These are phyloP conservation scores for Phrynocephalus guinanensis DNA, from an alignment of 2,797 vertebrate species.

Conservation along the genomic window DNA sequence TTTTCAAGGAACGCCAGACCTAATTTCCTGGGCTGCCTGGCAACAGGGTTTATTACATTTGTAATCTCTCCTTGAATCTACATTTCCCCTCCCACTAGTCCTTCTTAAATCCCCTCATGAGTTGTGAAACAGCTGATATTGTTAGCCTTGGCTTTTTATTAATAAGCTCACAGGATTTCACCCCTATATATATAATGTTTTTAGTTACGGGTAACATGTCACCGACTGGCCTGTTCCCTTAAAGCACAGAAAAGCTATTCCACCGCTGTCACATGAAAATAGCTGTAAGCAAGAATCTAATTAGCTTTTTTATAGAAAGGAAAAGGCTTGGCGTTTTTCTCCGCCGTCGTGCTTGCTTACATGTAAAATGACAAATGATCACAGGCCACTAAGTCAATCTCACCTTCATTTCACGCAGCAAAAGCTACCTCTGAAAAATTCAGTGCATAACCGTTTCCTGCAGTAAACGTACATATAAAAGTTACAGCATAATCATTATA, in stretches of 20 bases:
- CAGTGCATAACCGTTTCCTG: neutral
- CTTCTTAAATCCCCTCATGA: conserved; percentile 45
- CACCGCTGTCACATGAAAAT: conserved; percentile 5
- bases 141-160: conserved; percentile 54
- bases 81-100: conserved; percentile 42
- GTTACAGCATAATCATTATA: neutral
- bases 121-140: conserved; percentile 54
- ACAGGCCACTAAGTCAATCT: neutral
- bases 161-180: conserved; percentile 42
- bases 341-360: neutral
- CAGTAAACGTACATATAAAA: neutral
- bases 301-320: conserved; percentile 2
- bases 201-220: neutral
- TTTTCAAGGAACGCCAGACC: conserved; percentile 55
- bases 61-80: conserved; percentile 52
- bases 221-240: conserved; percentile 10
- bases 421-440: neutral
- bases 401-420: neutral
- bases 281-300: conserved; percentile 2
- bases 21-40: conserved; percentile 60
- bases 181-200: neutral
- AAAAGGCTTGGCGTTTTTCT: neutral
- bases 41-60: conserved; percentile 61
- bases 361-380: neutral
- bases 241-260: conserved; percentile 18